Percentiles rank a stretch among this genome's conserved stretches.
Conservation (phyloP, 2,113 vertebrate species). For the Lathamus discolor region DNA sequence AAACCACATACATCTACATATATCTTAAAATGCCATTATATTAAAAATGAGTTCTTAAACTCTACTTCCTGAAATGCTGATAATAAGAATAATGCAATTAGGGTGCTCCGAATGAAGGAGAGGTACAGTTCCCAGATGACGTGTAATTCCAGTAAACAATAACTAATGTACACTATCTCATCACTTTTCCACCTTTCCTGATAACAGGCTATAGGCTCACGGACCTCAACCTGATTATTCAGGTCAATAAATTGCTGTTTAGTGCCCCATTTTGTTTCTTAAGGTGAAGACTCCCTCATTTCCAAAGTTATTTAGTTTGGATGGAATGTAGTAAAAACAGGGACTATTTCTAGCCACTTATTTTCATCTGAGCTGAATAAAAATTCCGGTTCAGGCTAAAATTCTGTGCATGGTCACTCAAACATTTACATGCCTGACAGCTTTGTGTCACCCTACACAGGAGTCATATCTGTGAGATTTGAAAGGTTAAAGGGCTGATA, state of each 20-base stretch:
- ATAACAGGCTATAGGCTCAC: background rate
- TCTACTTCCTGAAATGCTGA: background rate
- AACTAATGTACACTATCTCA: background rate
- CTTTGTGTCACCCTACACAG: slow-evolving; percentile 13
- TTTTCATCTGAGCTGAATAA: background rate
- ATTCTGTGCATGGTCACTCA: background rate
- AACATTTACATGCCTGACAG: background rate
- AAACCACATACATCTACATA: background rate
- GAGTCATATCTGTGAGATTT: slow-evolving; percentile 15
- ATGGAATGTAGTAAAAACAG: background rate
- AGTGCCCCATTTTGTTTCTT: background rate
- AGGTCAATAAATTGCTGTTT: background rate
- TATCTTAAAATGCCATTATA: background rate
- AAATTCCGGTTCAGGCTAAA: background rate
- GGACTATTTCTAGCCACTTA: background rate
- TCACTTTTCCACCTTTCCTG: background rate
- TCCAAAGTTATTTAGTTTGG: background rate
- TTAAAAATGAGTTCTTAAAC: background rate
- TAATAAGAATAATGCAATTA: background rate
- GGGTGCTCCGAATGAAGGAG: background rate
- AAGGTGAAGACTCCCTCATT: background rate
- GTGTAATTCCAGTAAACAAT: background rate
- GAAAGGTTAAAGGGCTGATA: slow-evolving; percentile 46
- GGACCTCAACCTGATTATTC: background rate
- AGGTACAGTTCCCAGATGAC: background rate